These are phyloP conservation scores for Montipora foliosa DNA, from an alignment of 64 coral and sea anemone genomes.

Conservation along the genomic window DNA sequence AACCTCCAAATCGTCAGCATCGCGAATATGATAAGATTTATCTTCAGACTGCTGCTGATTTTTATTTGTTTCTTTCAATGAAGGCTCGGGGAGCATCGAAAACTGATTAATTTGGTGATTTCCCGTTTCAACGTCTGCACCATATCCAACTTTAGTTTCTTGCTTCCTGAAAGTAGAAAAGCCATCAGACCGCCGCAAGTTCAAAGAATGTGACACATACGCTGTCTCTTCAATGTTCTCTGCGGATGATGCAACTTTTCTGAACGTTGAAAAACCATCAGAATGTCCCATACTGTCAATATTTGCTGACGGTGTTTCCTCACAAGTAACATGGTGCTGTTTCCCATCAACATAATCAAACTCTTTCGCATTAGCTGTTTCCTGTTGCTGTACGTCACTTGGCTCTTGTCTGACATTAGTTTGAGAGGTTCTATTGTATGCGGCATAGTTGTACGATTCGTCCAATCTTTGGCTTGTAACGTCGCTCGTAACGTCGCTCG, in stretches of 20 bases:
- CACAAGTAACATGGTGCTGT: not conserved
- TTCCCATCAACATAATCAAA: not conserved
- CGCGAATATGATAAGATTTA: not conserved
- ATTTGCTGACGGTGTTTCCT: not conserved
- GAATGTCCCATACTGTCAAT: not conserved
- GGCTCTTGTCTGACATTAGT: not conserved
- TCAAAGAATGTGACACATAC: not conserved
- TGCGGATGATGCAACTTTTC: not conserved
- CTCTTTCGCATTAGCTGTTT: not conserved
- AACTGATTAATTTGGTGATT: not conserved
- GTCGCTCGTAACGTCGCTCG: not conserved
- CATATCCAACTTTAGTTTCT: not conserved
- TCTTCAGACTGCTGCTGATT: not conserved
- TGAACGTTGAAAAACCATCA: constrained; percentile 36
- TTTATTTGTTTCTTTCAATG: not conserved
- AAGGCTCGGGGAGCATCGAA: not conserved
- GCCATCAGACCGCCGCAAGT: constrained; percentile 12
- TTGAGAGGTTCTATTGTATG: not conserved
- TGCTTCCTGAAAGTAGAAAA: constrained; percentile 30
- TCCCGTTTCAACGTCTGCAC: not conserved
- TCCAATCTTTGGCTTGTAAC: not conserved
- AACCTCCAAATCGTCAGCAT: not conserved
- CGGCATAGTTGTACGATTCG: not conserved
- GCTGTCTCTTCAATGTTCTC: not conserved
- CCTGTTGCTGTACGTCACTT: not conserved